Evolutionary conservation across 2,888 invertebrate species (phyloP).

Genomic region (Antheraea assamensis): DNA sequence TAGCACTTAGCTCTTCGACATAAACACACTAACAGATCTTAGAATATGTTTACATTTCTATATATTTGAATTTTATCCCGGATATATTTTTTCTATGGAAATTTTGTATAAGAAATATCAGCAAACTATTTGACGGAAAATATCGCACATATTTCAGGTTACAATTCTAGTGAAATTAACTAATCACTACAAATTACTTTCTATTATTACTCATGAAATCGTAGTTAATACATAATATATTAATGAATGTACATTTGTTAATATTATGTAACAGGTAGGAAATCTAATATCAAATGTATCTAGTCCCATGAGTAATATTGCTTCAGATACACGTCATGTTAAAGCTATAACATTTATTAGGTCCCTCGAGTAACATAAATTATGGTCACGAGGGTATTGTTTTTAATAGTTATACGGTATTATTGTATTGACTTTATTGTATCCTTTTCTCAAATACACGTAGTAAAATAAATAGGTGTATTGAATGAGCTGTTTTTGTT

Average conservation of each 20-base stretch:
- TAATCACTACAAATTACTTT: neutral
- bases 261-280: neutral
- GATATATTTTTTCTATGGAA: neutral
- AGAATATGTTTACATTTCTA: neutral
- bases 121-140: neutral
- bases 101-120: neutral
- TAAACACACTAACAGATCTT: constrained; percentile 14
- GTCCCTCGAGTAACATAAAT: neutral
- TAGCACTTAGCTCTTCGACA: constrained; percentile 8
- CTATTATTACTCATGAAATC: neutral
- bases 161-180: no score
- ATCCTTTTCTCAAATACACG: no score
- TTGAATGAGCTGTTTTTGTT: no score
- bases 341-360: neutral
- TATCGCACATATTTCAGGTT: neutral
- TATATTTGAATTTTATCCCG: neutral
- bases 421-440: no score
- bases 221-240: neutral
- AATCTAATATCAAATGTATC: neutral
- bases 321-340: neutral
- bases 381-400: neutral
- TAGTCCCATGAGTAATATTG: neutral
- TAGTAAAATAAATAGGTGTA: no score
- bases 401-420: neutral
- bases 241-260: neutral